Evolutionary conservation across 1,140 invertebrate species (phyloP), one percentile per base, ranked within the genome.

Genomic region (Tetranychus cinnabarinus): DNA sequence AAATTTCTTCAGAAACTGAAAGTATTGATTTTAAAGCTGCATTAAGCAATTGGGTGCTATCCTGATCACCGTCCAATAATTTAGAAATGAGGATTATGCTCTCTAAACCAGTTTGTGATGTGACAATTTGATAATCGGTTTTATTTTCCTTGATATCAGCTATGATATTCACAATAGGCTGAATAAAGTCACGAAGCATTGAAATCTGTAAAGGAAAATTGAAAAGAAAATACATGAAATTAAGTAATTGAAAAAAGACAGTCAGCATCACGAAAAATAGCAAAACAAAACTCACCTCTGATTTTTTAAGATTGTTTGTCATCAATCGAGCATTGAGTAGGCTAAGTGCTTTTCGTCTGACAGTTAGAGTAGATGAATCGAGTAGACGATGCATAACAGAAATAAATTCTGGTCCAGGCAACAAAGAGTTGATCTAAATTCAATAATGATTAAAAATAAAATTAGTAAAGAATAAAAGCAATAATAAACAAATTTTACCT

Each of bases 1-100:
- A 23, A 31, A 23, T 12, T 50, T 33, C 34, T 23, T 60, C 39
- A 33, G n/a, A 23, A n/a, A 60, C 12, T 12, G 31, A 13, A 50
- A 60, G n/a, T 13, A 60, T 47, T n/a, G 45, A 23, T 50, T 47
- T 10, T 7, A 60, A 36, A 1, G 47, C 45, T 50, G 12, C 6
- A 13, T 50, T 10, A 23, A 60, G 33, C 8, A 33, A 35, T 34
- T 48, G 10, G 15, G 13, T 15, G 3, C 7, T 36, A 23, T 60
- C 59, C 13, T 23, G n/a, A 35, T 60, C 46, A 60, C 46, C 31
- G n/a, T 48, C 13, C 2, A 60, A n/a, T 35, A 36, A 10, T 50
- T 60, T 60, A 10, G 59, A 33, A 13, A 60, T 56, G 33, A 56
- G 47, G 61, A 42, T 61, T n/a, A 55, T 52, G 23, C 50, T 52